These are phyloP conservation scores for Papilio helenus DNA, from an alignment of 1,140 invertebrate genomes.

Conservation along the genomic window DNA sequence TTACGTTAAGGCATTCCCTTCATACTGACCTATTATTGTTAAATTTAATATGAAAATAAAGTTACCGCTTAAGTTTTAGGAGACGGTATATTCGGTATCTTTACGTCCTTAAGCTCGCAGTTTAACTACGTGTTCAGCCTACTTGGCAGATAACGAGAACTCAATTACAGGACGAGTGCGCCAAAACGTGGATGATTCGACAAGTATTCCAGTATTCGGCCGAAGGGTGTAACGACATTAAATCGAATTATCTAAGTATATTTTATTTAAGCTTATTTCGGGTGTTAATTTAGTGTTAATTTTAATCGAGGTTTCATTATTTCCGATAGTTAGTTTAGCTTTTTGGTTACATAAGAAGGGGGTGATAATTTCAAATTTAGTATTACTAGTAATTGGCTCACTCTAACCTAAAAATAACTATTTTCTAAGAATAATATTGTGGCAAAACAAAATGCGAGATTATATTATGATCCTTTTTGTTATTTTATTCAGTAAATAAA, in stretches of 20 bases:
- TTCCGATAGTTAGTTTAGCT: too few relatives aligned
- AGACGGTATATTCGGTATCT: constrained; percentile 23
- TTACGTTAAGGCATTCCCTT: not conserved
- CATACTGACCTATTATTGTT: constrained; percentile 23
- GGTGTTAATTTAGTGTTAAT: not conserved
- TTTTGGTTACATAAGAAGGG: too few relatives aligned
- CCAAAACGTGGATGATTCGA: constrained; percentile 32
- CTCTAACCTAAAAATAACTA: too few relatives aligned
- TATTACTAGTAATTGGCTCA: too few relatives aligned
- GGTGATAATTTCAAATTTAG: too few relatives aligned
- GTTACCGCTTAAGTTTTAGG: constrained; percentile 21
- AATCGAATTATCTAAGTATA: constrained; percentile 26
- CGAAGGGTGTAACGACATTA: constrained; percentile 21
- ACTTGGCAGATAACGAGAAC: constrained; percentile 37
- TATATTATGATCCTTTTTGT: too few relatives aligned
- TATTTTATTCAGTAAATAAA: too few relatives aligned
- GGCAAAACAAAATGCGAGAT: too few relatives aligned
- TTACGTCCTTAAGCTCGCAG: constrained; percentile 25
- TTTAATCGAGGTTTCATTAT: too few relatives aligned
- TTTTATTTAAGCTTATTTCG: not conserved
- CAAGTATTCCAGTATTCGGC: constrained; percentile 33
- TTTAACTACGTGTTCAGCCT: constrained; percentile 38
- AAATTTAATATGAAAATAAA: constrained; percentile 27
- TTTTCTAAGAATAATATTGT: too few relatives aligned
- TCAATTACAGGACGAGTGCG: constrained; percentile 34